A percentile compares a stretch with the other conserved stretches of the same genome.
These are phyloP conservation scores for Scaptomyza flava DNA, from an alignment of 2,888 invertebrate species.

Conservation along the genomic window DNA sequence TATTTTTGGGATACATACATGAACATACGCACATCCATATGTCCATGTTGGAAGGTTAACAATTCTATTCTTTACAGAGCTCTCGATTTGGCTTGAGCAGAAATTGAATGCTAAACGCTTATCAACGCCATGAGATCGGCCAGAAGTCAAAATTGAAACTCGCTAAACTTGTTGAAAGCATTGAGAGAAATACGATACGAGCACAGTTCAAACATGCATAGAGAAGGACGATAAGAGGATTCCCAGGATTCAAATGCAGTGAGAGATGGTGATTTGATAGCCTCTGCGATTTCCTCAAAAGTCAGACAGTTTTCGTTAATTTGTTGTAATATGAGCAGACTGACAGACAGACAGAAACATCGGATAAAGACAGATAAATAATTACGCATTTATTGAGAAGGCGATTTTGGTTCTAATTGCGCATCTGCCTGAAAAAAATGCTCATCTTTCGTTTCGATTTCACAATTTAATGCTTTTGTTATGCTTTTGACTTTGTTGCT, in stretches of 20 bases:
- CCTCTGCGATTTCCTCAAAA: conserved; percentile 66
- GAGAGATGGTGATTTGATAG: conserved; percentile 74
- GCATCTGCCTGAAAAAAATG: conserved; percentile 70
- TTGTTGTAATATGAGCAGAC: conserved; percentile 58
- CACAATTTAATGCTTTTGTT: conserved; percentile 34
- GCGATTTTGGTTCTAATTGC: conserved; percentile 61
- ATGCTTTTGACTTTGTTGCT: conserved; percentile 51
- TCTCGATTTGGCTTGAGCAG: conserved; percentile 24
- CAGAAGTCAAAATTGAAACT: conserved; percentile 79
- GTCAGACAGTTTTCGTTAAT: conserved; percentile 62
- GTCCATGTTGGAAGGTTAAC: conserved; percentile 55
- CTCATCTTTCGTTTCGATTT: conserved; percentile 43
- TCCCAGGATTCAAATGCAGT: conserved; percentile 34
- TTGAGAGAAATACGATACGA: conserved; percentile 71
- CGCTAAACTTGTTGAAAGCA: conserved; percentile 79
- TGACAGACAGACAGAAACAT: background rate
- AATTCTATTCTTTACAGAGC: conserved; percentile 50
- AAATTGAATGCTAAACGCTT: conserved; percentile 73
- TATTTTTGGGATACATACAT: conserved; percentile 7
- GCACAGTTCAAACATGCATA: background rate
- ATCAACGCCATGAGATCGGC: conserved; percentile 74
- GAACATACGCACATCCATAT: conserved; percentile 2
- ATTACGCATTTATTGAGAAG: conserved; percentile 38
- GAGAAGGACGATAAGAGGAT: conserved; percentile 15
- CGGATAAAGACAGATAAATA: conserved; percentile 26